Base-by-base conservation (phyloP, 2,888 invertebrate genomes). In the Sphecodes monilicornis region DNA sequence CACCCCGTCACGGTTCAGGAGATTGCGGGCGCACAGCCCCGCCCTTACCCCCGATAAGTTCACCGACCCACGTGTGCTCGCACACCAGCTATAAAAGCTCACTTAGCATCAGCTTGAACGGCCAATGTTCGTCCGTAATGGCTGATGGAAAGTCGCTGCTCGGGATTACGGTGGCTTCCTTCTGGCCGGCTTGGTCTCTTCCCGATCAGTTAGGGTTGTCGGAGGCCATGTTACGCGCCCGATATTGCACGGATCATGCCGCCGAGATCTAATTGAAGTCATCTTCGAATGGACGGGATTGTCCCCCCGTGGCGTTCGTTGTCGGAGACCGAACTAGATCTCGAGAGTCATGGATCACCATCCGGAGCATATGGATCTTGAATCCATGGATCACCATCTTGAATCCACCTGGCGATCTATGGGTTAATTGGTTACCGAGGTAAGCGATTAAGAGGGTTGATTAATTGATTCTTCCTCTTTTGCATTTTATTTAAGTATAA, bases 61-160 rank as follows among this genome's bases (percentile, higher is more conserved):
- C 91, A 88, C 81, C 93, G 88, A 90, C 92, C 93, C 92, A 93
- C 92, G 90, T 93, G 89, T 68, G 32, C 85, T 43, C 77, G 81
- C 77, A 57, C 73, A 78, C 50, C 81, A 80, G 26, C 90, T 93
- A 93, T 94, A 94, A 94, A 94, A 92, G 93, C 92, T 91, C 87
- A 88, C 91, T 91, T 91, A 89, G 87, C 89, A 90, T 90, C 91
- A 89, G 86, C 86, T 88, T 88, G 89, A 88, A 90, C 87, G 90
- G 89, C 50, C 93, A 92, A 93, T 93, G 91, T 93, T 90, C 89
- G 89, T 86, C 81, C 85, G 91, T 90, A 91, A 92, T 92, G 90
- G 80, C 90, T 85, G 84, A 86, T 83, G 88, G 89, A 88, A 88
- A 87, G 90, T 88, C 88, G 89, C 79, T 75, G 82, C 71, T 78